phyloP scores from a whole-genome alignment of 1,140 invertebrate species.

The Trichonephila clavata region DNA sequence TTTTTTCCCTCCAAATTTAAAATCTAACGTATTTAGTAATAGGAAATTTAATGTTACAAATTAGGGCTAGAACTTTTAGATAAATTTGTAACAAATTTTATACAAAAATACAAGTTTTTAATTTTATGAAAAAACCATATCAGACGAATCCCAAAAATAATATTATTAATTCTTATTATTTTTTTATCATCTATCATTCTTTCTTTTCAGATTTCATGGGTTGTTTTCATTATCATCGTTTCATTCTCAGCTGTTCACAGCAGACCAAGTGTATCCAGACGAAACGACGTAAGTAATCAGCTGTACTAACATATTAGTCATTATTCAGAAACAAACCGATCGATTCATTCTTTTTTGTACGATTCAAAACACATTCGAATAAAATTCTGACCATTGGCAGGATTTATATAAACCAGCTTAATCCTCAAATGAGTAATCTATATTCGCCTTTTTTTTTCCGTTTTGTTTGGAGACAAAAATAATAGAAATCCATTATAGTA shows the following conservation, averaged over 20 bases:
- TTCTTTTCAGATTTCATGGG: neutral
- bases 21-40: too few relatives aligned
- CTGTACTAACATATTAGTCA: neutral
- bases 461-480: neutral
- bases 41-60: too few relatives aligned
- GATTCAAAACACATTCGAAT: neutral
- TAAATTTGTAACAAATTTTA: too few relatives aligned
- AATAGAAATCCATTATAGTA: too few relatives aligned
- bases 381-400: neutral
- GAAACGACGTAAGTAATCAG: slow-evolving; percentile 42
- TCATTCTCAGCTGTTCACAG: slow-evolving; percentile 28
- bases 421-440: neutral
- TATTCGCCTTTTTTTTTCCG: neutral
- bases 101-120: too few relatives aligned
- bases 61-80: too few relatives aligned
- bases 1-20: too few relatives aligned
- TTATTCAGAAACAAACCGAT: neutral
- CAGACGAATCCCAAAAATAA: too few relatives aligned
- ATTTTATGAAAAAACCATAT: too few relatives aligned
- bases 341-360: neutral
- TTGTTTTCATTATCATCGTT: neutral
- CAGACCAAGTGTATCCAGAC: slow-evolving; percentile 22
- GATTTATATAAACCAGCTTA: neutral
- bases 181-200: neutral
- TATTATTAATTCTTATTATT: neutral